phyloP scores from a whole-genome alignment of 1,140 invertebrate species.

The Riptortus pedestris region DNA sequence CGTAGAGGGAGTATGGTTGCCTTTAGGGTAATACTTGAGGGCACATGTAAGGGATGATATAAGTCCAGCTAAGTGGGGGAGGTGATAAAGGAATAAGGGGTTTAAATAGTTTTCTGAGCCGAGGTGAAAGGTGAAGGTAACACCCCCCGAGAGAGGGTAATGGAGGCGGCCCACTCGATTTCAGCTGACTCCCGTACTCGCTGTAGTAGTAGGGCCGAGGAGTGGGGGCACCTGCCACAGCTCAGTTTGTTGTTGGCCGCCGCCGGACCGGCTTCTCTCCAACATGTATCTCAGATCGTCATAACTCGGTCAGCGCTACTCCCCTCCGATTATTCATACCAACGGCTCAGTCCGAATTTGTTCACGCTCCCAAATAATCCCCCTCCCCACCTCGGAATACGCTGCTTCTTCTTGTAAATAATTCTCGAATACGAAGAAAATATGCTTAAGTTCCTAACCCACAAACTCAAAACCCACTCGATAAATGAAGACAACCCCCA shows the following conservation, averaged over 20 bases:
- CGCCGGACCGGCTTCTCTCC: conserved; percentile 29
- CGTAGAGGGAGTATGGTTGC: too few species aligned
- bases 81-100: too few species aligned
- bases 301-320: not conserved
- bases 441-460: conserved; percentile 70
- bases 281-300: too few species aligned
- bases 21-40: too few species aligned
- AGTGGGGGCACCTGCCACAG: conserved; percentile 33
- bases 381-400: not conserved
- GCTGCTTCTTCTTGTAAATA: not conserved
- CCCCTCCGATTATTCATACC: not conserved
- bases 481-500: conserved; percentile 59
- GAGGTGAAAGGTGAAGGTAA: too few species aligned
- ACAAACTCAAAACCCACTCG: conserved; percentile 66
- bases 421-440: conserved; percentile 35
- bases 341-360: not conserved
- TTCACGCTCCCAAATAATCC: not conserved
- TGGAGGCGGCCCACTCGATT: conserved; percentile 41
- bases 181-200: conserved; percentile 43
- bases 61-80: too few species aligned
- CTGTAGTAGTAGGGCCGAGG: conserved; percentile 35
- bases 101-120: too few species aligned
- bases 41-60: too few species aligned
- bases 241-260: conserved; percentile 42
- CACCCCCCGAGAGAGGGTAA: too few species aligned